These are phyloP conservation scores for Xanthia togata DNA, from an alignment of 2,888 invertebrate species.

Conservation along the genomic window DNA sequence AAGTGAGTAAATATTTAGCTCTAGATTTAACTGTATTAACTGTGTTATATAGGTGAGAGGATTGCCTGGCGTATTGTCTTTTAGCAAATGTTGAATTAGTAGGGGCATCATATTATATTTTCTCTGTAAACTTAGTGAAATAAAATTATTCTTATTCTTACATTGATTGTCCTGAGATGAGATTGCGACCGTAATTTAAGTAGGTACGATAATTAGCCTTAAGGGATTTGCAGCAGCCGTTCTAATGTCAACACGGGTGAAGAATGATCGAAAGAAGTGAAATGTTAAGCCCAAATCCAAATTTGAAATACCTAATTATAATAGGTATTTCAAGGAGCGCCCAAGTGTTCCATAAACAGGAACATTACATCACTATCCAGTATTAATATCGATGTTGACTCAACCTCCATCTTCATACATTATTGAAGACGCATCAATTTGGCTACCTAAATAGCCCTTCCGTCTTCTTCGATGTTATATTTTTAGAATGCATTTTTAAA, in stretches of 20 bases:
- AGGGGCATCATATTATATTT: too few relatives aligned
- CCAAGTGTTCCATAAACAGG: background rate
- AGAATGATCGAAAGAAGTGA: background rate
- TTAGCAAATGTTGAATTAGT: too few relatives aligned
- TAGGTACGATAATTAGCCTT: too few relatives aligned
- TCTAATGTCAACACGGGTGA: background rate
- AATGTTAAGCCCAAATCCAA: background rate
- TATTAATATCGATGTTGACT: conserved; percentile 12
- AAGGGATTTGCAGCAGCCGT: background rate
- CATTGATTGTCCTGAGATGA: background rate
- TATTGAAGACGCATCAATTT: conserved; percentile 17
- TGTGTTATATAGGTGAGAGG: too few relatives aligned
- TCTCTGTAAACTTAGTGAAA: too few relatives aligned
- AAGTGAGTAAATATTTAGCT: too few relatives aligned
- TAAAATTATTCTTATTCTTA: too few relatives aligned
- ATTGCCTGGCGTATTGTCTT: too few relatives aligned
- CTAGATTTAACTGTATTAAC: too few relatives aligned
- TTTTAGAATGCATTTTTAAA: background rate
- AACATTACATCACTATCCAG: background rate
- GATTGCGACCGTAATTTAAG: background rate
- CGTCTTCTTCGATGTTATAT: background rate
- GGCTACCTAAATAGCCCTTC: background rate
- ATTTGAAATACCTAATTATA: too few relatives aligned
- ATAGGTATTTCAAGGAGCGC: background rate
- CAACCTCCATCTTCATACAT: conserved; percentile 22